Evolutionary conservation across 2,888 invertebrate species (phyloP).

Genomic region (Synergus japonicus): DNA sequence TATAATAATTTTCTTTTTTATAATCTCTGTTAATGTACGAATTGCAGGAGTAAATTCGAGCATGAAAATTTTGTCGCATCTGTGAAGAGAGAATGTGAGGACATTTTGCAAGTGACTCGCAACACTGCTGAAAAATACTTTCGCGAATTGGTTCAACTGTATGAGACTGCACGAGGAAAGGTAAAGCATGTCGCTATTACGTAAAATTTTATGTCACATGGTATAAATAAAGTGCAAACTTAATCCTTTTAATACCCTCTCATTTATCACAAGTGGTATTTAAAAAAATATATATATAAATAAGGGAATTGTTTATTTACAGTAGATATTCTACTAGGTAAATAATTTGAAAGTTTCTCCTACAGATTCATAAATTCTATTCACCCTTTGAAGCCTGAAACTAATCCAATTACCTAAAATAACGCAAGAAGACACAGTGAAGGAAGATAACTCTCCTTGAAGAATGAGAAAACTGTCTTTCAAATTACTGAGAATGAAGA

Average conservation of each 20-base stretch:
- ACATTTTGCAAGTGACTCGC: conserved; percentile 51
- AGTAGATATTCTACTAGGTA: not conserved
- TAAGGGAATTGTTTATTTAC: not conserved
- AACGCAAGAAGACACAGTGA: not conserved
- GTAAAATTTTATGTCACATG: not conserved
- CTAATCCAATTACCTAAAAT: not conserved
- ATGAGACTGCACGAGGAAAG: conserved; percentile 48
- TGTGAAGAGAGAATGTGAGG: conserved; percentile 54
- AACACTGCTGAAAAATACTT: conserved; percentile 55
- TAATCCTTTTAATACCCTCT: not conserved
- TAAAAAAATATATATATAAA: not conserved
- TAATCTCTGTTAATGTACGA: not conserved
- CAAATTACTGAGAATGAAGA: not conserved
- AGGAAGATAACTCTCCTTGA: not conserved
- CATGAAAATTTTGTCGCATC: conserved; percentile 51
- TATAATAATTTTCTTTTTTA: too few species aligned
- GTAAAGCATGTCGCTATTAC: conserved; percentile 30
- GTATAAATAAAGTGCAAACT: not conserved
- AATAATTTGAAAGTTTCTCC: not conserved
- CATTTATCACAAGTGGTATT: not conserved
- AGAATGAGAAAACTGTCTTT: not conserved
- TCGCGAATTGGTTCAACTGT: conserved; percentile 49
- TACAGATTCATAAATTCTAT: not conserved
- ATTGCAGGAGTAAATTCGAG: conserved; percentile 51
- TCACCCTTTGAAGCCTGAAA: not conserved